These are phyloP conservation scores for Schizopygopsis malacanthus DNA, from an alignment of 2,797 vertebrate species.

Conservation along the genomic window DNA sequence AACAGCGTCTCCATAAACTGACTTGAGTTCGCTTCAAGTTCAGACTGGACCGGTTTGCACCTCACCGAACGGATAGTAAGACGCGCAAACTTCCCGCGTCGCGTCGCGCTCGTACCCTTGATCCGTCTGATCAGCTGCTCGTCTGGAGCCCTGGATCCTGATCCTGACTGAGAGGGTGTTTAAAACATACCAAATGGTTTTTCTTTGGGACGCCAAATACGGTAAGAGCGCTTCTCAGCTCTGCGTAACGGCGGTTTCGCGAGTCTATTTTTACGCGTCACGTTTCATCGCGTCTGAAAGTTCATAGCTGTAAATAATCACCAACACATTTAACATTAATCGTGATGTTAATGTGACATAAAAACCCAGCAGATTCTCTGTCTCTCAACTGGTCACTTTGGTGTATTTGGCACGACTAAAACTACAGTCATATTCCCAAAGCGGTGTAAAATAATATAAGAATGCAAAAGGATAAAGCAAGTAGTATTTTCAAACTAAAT, in stretches of 20 bases:
- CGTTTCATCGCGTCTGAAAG: constrained; percentile 21
- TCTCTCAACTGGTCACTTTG: not conserved
- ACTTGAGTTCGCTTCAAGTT: not conserved
- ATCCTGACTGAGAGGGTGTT: constrained; percentile 5
- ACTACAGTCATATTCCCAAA: not conserved
- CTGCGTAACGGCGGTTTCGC: not conserved
- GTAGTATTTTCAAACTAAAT: not conserved
- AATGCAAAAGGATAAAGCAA: not conserved
- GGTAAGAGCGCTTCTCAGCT: constrained; percentile 68
- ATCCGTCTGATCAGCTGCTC: constrained; percentile 16
- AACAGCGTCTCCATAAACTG: not conserved
- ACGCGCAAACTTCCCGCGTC: not conserved
- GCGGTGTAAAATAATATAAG: not conserved
- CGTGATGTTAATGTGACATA: not conserved
- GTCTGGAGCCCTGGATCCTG: constrained; percentile 16
- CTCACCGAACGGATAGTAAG: constrained; percentile 4
- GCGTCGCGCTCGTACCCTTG: not conserved
- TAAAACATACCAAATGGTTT: constrained; percentile 78
- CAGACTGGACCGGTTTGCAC: not conserved
- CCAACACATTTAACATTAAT: not conserved
- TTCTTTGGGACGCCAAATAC: constrained; percentile 86
- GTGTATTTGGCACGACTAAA: not conserved
- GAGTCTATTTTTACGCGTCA: constrained; percentile 16
- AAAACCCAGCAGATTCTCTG: not conserved
- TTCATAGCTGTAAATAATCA: constrained; percentile 2